Base-by-base conservation (phyloP, 2,888 invertebrate genomes). In the Eucera pruinosa region DNA sequence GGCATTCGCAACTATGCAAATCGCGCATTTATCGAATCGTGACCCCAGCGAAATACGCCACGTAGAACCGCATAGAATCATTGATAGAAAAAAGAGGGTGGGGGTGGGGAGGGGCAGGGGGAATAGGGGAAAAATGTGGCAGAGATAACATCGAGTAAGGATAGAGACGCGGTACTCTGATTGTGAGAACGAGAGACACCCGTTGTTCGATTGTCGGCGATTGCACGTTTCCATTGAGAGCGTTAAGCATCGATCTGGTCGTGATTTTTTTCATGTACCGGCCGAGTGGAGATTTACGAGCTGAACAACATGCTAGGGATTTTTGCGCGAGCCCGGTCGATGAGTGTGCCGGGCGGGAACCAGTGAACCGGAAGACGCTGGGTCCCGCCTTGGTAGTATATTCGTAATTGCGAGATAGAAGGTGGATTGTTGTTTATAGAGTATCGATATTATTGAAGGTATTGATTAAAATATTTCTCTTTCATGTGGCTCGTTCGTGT, bases 11-110 rank as follows among this genome's bases (percentile, higher is more conserved):
- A 48, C 71, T 69, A 68, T 71, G 81, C 72, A 72, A 66, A 80
- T 81, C 80, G 81, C 68, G 52, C 47, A 71, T 78, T 78, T 78
- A 71, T 81, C 81, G 82, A 69, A 71, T 74, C 73, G 64, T 71
- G 81, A 81, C 77, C 73, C 62, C 74, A 65, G 50, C 43, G 64
- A 66, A 73, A 77, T 43, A 67, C 55, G 81, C 70, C 61, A 58
- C 27, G 45, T 52, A 48, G 58, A 50, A 50, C 50, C 62, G 23
- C 27, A 33, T 41, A 45, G 57, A n/a, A n/a, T n/a, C n/a, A 64
- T 45, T 39, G 52, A 48, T 15, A 18, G 36, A 13, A 15, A 11
- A 5, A 36, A 43, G n/a, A 5, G 41, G 41, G 7, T 43, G 11
- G 15, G 1, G 2, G 1, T 5, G 4, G n/a, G 41, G n/a, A 4